phyloP scores from a whole-genome alignment of 2,113 vertebrate genomes.

The Nannospalax galili region DNA sequence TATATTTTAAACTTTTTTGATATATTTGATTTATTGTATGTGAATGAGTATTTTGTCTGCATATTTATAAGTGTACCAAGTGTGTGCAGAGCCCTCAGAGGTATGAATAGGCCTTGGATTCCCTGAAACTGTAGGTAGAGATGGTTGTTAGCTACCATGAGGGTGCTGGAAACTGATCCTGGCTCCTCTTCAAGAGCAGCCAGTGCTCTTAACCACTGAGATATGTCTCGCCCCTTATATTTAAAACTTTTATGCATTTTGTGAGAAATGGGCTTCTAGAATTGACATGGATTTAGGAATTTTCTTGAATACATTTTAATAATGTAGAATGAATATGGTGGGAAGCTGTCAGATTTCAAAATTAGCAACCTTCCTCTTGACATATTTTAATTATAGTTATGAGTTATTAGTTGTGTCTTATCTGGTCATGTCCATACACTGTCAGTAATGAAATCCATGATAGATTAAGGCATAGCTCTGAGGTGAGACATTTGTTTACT shows the following conservation, averaged over 20 bases:
- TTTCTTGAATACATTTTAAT: slow-evolving; percentile 76
- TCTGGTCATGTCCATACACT: slow-evolving; percentile 60
- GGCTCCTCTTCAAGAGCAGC: no score
- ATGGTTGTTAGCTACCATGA: no score
- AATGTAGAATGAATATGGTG: slow-evolving; percentile 62
- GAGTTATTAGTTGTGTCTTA: slow-evolving; percentile 72
- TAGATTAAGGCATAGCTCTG: slow-evolving; percentile 62
- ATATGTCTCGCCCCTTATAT: slow-evolving; percentile 14
- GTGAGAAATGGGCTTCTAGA: slow-evolving; percentile 72
- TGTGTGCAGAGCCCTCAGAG: no score
- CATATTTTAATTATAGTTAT: slow-evolving; percentile 79
- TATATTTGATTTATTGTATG: no score
- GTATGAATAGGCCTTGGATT: no score
- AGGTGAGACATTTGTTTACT: slow-evolving; percentile 72
- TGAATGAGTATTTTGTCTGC: no score
- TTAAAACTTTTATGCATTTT: slow-evolving; percentile 75
- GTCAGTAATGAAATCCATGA: slow-evolving; percentile 71
- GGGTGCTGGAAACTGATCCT: no score
- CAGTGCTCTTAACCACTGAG: no score
- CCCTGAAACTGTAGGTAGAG: no score
- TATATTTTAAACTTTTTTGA: slow-evolving; percentile 80
- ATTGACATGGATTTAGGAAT: slow-evolving; percentile 72
- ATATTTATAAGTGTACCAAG: no score
- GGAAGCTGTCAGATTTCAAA: slow-evolving; percentile 68
- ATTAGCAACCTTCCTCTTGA: slow-evolving; percentile 61